Evolutionary conservation across 2,113 vertebrate species (phyloP), one percentile per base, ranked within the genome.

Genomic region (Aegithalos caudatus): DNA sequence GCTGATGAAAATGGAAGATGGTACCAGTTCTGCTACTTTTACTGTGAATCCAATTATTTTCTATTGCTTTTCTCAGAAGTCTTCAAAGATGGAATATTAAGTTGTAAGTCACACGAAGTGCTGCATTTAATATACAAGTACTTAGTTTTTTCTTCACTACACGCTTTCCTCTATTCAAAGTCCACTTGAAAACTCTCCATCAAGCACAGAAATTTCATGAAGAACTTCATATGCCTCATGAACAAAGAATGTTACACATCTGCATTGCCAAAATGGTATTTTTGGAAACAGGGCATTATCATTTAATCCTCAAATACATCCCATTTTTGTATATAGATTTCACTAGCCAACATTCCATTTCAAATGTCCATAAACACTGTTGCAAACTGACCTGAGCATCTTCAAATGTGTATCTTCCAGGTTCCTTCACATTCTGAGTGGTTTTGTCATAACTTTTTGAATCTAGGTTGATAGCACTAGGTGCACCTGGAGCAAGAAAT

Each of bases 371-470:
- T 40, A 47, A 92, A 78, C 6, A 45, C 3, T 2, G 50, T 2
- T 67, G 19, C 33, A 38, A 51, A 94, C 98, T 87, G 38, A 99
- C 99, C 99, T 99, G 99, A 98, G 99, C 99, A 56, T 99, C 99
- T 95, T 99, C 99, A 67, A 99, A 99, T 6, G 99, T 99, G 40
- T 99, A 99, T 92, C 99, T 98, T 64, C 99, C 99, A 2, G 99
- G 99, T 80, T 99, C 99, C 98, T 99, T 99, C 92, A 99, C 98
- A 67, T 99, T 99, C 97, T 99, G 99, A 20, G 99, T 99, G 86
- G 99, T 99, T 98, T 99, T 99, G 97, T 97, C 99, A 10, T 99
- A 99, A 97, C 99, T 99, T 97, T 99, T 99, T 37, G 99, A 99
- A 96, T 99, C 99, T 85, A 99, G 97, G 60, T 99, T 99, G 97